These are phyloP conservation scores for Ichneumoninae sp. DNA, from an alignment of 2,888 invertebrate genomes.

Conservation along the genomic window DNA sequence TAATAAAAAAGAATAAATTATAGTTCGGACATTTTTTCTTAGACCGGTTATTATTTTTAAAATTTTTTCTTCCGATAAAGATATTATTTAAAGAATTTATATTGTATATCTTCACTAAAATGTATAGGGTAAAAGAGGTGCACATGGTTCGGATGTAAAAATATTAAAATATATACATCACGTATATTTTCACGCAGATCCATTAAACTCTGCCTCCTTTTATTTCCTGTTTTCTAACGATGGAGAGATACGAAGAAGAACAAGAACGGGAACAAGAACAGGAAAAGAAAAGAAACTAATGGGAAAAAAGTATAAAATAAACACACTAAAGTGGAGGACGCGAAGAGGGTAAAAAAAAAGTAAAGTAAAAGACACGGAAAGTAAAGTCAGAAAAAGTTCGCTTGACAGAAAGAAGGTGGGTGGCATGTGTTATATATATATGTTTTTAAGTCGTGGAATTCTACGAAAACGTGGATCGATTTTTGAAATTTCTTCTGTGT, in stretches of 20 bases:
- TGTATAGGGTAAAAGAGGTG: no score
- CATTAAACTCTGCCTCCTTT: conserved; percentile 21
- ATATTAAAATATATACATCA: no score
- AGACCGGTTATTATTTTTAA: no score
- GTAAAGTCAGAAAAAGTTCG: neutral
- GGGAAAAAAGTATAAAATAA: neutral
- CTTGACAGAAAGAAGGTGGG: neutral
- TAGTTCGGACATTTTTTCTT: no score
- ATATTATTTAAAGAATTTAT: no score
- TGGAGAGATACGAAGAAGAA: conserved; percentile 20
- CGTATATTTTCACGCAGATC: conserved; percentile 10
- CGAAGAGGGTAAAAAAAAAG: neutral
- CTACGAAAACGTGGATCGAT: no score
- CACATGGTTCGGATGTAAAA: no score
- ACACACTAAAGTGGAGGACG: no score
- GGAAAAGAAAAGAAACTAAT: neutral
- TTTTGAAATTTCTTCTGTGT: no score
- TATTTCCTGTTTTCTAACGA: conserved; percentile 19
- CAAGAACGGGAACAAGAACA: neutral
- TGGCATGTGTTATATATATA: neutral
- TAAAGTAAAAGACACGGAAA: neutral
- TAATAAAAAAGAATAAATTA: no score
- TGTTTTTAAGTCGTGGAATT: conserved; percentile 42
- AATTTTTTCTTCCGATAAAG: no score
- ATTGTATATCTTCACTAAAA: neutral